Conservation (phyloP, 2,113 vertebrate species). For the Phainopepla nitens region DNA sequence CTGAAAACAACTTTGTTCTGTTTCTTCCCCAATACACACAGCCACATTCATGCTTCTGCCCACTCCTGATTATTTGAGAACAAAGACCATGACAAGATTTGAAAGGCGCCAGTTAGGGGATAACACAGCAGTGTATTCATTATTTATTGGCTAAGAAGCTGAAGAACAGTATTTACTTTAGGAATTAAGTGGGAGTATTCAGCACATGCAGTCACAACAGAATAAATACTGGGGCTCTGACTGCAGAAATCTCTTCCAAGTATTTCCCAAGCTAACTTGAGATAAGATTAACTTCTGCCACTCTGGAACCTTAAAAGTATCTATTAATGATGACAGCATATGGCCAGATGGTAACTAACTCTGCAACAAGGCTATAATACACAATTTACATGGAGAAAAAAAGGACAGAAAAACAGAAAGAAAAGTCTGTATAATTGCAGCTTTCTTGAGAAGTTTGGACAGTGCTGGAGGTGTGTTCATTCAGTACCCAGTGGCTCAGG, state of each 20-base stretch:
- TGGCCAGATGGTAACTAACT: neutral
- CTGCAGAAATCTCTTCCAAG: neutral
- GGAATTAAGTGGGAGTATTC: constrained; percentile 30
- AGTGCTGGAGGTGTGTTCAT: neutral
- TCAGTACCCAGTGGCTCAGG: neutral
- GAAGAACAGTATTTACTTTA: constrained; percentile 34
- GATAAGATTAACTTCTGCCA: neutral
- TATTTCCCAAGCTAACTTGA: neutral
- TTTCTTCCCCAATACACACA: neutral
- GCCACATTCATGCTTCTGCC: neutral
- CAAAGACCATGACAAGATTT: neutral
- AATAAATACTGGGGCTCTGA: neutral
- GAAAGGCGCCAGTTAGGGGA: neutral
- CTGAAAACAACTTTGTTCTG: neutral
- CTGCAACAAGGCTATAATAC: neutral
- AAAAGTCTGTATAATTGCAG: neutral
- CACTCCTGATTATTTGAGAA: neutral
- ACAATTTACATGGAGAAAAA: neutral
- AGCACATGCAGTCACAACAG: neutral
- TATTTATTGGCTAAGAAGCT: constrained; percentile 3
- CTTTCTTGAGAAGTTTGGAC: neutral
- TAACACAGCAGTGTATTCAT: neutral
- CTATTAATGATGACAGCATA: neutral
- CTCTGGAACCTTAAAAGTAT: neutral
- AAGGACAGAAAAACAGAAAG: neutral